Evolutionary conservation across 2,797 vertebrate genomes (phyloP).

Genomic region (Pogonophryne albipinna): DNA sequence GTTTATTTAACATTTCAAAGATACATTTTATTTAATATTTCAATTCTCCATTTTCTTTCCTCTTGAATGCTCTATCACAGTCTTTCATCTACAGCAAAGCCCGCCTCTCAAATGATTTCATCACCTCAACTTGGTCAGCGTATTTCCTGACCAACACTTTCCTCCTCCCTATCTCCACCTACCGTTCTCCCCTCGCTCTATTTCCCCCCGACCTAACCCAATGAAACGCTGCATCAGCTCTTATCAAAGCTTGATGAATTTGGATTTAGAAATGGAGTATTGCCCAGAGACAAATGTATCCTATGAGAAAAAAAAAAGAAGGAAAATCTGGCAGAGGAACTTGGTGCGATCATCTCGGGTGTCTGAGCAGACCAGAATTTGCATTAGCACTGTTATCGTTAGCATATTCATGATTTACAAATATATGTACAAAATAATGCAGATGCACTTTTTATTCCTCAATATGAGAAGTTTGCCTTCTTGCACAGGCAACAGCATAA

Average conservation of each 20-base stretch:
- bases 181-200: constrained; percentile 9
- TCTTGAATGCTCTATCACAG: neutral
- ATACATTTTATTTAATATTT: neutral
- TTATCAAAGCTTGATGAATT: constrained; percentile 73
- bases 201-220: constrained; percentile 32
- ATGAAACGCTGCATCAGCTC: constrained; percentile 70
- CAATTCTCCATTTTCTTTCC: neutral
- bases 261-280: constrained; percentile 70
- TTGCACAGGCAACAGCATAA: neutral
- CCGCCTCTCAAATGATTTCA: constrained; percentile 20
- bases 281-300: constrained; percentile 75
- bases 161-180: constrained; percentile 20
- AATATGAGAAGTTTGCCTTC: constrained; percentile 10
- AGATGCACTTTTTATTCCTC: constrained; percentile 23
- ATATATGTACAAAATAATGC: constrained; percentile 24
- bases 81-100: constrained; percentile 12
- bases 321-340: constrained; percentile 53
- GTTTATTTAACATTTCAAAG: neutral
- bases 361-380: constrained; percentile 50
- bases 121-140: constrained; percentile 30
- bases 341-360: constrained; percentile 56
- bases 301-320: constrained; percentile 31
- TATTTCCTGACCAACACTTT: constrained; percentile 32
- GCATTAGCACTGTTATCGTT: constrained; percentile 45
- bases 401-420: constrained; percentile 62